phyloP scores from a whole-genome alignment of 2,888 invertebrate genomes.

The Arctia plantaginis region DNA sequence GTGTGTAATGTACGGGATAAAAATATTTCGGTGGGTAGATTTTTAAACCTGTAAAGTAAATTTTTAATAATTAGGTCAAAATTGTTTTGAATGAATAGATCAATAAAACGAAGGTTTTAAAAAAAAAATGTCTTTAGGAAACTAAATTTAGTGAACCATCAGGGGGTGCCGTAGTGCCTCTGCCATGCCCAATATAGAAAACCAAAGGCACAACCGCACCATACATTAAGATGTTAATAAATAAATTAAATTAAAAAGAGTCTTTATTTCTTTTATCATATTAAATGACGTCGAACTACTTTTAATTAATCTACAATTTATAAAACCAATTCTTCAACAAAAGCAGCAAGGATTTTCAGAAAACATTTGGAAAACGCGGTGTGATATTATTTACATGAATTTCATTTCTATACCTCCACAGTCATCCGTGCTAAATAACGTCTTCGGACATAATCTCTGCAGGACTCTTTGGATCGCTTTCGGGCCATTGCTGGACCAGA shows the following conservation, averaged over 20 bases:
- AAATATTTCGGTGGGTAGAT: constrained; percentile 87
- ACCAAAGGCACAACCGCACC: no score
- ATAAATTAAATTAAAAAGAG: no score
- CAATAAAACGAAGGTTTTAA: not conserved
- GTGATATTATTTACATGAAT: not conserved
- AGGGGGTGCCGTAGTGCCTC: no score
- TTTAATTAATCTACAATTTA: not conserved
- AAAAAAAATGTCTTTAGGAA: not conserved
- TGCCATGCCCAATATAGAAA: no score
- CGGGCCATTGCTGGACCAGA: constrained; percentile 88
- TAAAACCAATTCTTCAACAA: no score
- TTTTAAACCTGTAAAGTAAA: constrained; percentile 75
- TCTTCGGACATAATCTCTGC: constrained; percentile 78
- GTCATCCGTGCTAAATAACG: not conserved
- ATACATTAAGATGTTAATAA: no score
- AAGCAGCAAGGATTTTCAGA: no score
- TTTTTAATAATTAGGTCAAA: no score
- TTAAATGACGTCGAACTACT: not conserved
- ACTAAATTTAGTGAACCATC: no score
- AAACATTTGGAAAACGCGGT: not conserved
- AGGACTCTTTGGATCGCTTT: constrained; percentile 89
- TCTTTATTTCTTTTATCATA: not conserved
- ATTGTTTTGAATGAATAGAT: not conserved
- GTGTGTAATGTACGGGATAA: constrained; percentile 88
- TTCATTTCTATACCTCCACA: constrained; percentile 42